phyloP scores from a whole-genome alignment of 2,113 vertebrate genomes.

The Epinephelus moara region DNA sequence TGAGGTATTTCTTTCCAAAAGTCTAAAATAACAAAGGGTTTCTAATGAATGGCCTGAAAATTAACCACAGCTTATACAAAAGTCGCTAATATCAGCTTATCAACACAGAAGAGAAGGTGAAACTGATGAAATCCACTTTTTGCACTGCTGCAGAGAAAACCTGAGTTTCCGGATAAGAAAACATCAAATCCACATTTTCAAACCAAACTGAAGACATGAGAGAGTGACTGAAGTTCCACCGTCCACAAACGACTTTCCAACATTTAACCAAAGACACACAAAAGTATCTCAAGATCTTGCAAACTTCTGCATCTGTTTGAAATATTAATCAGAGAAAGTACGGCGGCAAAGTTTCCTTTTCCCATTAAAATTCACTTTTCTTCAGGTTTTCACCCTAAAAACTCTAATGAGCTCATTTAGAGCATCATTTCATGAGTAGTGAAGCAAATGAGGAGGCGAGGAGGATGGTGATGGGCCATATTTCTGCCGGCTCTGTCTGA shows the following conservation, averaged over 20 bases:
- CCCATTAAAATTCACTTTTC: conserved; percentile 24
- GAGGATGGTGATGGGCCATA: conserved; percentile 14
- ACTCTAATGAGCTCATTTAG: conserved; percentile 41
- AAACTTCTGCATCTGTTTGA: not conserved
- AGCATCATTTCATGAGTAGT: conserved; percentile 32
- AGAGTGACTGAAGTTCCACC: not conserved
- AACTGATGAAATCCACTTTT: not conserved
- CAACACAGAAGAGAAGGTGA: too few relatives aligned
- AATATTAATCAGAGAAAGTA: conserved; percentile 19
- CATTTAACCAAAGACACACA: not conserved
- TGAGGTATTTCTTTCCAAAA: too few relatives aligned
- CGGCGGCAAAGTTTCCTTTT: not conserved
- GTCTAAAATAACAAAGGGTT: too few relatives aligned
- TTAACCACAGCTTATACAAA: too few relatives aligned
- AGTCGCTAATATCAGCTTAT: too few relatives aligned
- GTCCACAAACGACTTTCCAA: conserved; percentile 5
- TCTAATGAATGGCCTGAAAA: too few relatives aligned
- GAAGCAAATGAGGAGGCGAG: conserved; percentile 41
- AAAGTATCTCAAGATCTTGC: not conserved
- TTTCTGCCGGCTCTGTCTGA: conserved; percentile 29
- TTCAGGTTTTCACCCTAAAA: conserved; percentile 5
- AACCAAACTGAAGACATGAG: not conserved
- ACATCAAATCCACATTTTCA: not conserved
- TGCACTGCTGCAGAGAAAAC: not conserved
- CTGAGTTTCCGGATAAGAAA: not conserved